Base-by-base conservation (phyloP, 2,797 vertebrate species). In the Etheostoma nigrum region DNA sequence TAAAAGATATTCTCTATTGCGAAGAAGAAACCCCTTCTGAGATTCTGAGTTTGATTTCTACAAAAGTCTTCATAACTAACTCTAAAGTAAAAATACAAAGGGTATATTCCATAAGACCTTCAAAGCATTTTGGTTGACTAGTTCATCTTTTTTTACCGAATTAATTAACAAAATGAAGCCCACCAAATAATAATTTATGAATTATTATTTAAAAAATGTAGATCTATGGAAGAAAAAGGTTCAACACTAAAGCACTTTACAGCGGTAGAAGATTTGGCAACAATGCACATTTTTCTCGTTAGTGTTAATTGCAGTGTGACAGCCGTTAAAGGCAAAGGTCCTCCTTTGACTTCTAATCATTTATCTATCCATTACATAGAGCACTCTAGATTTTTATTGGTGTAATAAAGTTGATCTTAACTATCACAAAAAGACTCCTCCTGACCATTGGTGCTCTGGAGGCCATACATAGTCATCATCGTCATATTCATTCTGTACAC, bases 311-410 rank as follows among this genome's bases (percentile, higher is more conserved):
- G 91, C 78, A 90, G 85, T 85, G 90, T 89, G 91, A 88, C 84
- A 90, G 86, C 65, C 77, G 91, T 94, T 93, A 93, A 93, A 93
- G 93, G 88, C 88, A 87, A 58, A 89, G 92, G 92, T 90, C 88
- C 86, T 91, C 76, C 68, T 89, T 80, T 92, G 91, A 93, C 86
- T 94, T 93, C 88, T 81, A 91, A 90, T 95, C 94, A 88, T 95
- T 96, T 95, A 94, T 93, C 94, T 96, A 92, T 94, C 91, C 86
- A 94, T 95, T 94, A 94, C 90, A 94, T 92, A 93, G 93, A 93
- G 86, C 91, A 94, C 92, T 96, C 80, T 85, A 85, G 83, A 83
- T 86, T 92, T 96, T 96, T 95, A 95, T 93, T 93, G 87, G 81
- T 81, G 89, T 93, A 95, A 95, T 96, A 95, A 96, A 96, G 82